These are phyloP conservation scores for Dromius quadrimaculatus DNA, from an alignment of 2,888 invertebrate genomes.

Conservation along the genomic window DNA sequence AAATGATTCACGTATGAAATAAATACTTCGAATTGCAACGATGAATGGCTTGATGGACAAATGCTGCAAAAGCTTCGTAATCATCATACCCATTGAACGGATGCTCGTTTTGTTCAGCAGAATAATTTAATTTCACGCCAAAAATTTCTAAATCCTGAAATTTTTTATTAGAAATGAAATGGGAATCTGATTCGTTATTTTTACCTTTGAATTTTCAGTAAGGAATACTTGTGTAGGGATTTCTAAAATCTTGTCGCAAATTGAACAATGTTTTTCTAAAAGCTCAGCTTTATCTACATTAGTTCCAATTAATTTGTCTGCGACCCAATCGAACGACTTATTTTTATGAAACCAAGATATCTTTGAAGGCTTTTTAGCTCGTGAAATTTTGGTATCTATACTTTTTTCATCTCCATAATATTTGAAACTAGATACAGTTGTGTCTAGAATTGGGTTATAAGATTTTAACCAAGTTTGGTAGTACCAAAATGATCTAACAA, in stretches of 20 bases:
- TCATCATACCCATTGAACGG: neutral
- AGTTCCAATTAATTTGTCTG: neutral
- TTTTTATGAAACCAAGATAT: neutral
- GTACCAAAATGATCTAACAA: neutral
- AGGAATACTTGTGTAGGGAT: neutral
- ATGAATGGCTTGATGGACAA: neutral
- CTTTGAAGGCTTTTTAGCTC: neutral
- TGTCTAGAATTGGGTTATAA: neutral
- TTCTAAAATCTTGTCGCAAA: neutral
- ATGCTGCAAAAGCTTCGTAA: neutral
- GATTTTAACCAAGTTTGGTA: neutral
- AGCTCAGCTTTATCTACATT: neutral
- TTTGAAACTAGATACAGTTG: neutral
- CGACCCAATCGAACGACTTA: neutral
- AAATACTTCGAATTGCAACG: slow-evolving; percentile 9
- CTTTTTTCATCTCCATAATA: neutral
- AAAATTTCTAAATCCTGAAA: neutral
- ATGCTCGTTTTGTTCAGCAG: neutral
- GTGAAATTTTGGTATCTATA: neutral
- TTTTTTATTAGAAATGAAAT: too few species aligned
- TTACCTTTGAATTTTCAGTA: neutral
- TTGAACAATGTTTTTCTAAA: neutral
- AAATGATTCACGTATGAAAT: neutral
- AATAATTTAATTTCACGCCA: neutral
- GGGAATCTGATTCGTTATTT: too few species aligned